Evolutionary conservation across 2,797 vertebrate species (phyloP), one percentile per base, ranked within the genome.

Genomic region (Darevskia nairensis): DNA sequence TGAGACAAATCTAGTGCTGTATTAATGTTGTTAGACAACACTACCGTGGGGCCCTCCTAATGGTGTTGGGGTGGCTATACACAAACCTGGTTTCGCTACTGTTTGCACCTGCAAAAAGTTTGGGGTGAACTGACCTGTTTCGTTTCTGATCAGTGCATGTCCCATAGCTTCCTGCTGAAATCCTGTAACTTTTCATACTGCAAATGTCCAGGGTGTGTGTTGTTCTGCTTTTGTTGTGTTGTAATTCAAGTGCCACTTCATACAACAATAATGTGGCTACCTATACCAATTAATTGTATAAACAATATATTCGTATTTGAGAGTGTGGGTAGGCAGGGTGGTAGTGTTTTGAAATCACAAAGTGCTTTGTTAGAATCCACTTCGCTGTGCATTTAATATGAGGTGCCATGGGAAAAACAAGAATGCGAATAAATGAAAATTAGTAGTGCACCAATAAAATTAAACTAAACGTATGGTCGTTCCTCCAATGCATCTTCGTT

Each of bases 321-420:
- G 72, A 78, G 6, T 86, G 87, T 59, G 88, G 29, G 32, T 44
- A 1, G 29, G 79, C 90, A 15, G 39, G 64, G 84, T 74, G n/a
- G 79, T 10, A 74, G 61, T 66, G 39, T 13, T 81, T 0, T 90
- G 19, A 80, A 90, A 71, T n/a, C 0, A 0, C 76, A 9, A 89
- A 83, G 76, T 85, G 55, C 72, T 8, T 86, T 69, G 29, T n/a
- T 27, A 10, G 15, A 27, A 10, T 0, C 8, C 29, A 7, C 32
- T 86, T 90, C 90, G 59, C 44, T 64, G 29, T 82, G 61, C 8
- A 86, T 80, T 84, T 92, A 80, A 41, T 84, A 80, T 19, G 77
- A 71, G 2, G 55, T 94, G 92, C 82, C 61, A 46, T 3, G 19
- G 69, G 11, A 5, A n/a, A 71, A 44, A 61, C 10, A 72, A 72